Evolutionary conservation across 2,888 invertebrate species (phyloP), one percentile per base, ranked within the genome.

Genomic region (Arctia plantaginis): DNA sequence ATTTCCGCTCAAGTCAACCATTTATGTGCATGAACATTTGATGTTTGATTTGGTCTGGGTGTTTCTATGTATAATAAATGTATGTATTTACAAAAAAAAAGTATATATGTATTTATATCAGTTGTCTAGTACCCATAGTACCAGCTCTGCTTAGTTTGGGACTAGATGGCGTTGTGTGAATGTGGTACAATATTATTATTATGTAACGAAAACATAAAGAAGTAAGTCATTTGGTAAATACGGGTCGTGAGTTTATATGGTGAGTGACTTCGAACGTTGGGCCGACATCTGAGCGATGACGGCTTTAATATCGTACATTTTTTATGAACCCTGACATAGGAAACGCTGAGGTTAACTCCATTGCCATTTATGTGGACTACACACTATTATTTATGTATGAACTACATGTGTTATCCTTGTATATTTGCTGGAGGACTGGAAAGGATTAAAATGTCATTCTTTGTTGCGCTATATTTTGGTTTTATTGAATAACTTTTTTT

Each of bases 231-330:
- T 82, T 85, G 85, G 90, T 82, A 81, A 90, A 90, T 89, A 86
- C 80, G 80, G 85, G 85, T 85, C 83, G 82, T 89, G 88, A 12
- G 69, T 89, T 88, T 87, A 89, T 88, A 88, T 86, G 86, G 81
- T 83, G 83, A 69, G 79, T 83, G 89, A 90, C 89, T 92, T 90
- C 87, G 91, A 90, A 84, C 84, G 75, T 76, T 77, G 82, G 74
- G 81, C 76, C 77, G 89, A 87, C 88, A 86, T 80, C 81, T 90
- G 92, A 93, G 85, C 87, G 85, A 93, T 93, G 86, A 81, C 75
- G 77, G 88, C 81, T 82, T 85, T 82, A 82, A 80, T 82, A 75
- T 79, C 80, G 84, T 85, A 82, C 83, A 83, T 85, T 83, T 87
- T 85, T 87, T 85, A 89, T 86, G 80, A 87, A 86, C 85, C 79